Base-by-base conservation (phyloP, 2,888 invertebrate genomes). In the Lasius fuliginosus region DNA sequence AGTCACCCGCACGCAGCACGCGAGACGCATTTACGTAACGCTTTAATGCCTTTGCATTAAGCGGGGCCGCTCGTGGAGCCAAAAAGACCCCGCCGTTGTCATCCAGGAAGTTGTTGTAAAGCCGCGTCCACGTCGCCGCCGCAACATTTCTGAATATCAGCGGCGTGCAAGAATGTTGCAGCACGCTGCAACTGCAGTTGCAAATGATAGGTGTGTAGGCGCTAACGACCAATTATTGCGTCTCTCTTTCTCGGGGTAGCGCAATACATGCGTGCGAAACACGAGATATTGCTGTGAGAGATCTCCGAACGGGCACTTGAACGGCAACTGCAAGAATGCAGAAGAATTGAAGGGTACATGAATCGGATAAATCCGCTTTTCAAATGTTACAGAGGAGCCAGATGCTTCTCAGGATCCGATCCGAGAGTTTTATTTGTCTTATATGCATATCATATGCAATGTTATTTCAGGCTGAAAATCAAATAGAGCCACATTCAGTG, bases 11-110 rank as follows among this genome's bases (percentile, higher is more conserved):
- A 76, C 86, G 75, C 67, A 73, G 33, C 73, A 71, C 53, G 62
- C 73, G 65, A 53, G 62, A 74, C 86, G 90, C 87, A 87, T 90
- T 91, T 92, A 91, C 91, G 88, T 91, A 91, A 91, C 91, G 88
- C 87, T 85, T 88, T 87, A 87, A 90, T 87, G 84, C 82, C 87
- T 82, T 23, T 84, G 87, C 89, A 89, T 90, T 89, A 89, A 87
- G 85, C 86, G 86, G 86, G 81, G 49, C 84, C 85, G 84, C 83
- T 85, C 71, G 75, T 69, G 15, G 46, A 49, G 77, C 27, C 67
- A 81, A 23, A 0, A 23, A 40, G 83, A 81, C 40, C 4, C 30
- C 60, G 74, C 15, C 58, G 23, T 42, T 27, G 73, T 90, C 88
- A 75, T 87, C 67, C 87, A 86, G 90, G 88, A 90, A 88, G 90